These are phyloP conservation scores for Taeniopygia guttata DNA, from an alignment of 2,797 vertebrate species.

Conservation along the genomic window DNA sequence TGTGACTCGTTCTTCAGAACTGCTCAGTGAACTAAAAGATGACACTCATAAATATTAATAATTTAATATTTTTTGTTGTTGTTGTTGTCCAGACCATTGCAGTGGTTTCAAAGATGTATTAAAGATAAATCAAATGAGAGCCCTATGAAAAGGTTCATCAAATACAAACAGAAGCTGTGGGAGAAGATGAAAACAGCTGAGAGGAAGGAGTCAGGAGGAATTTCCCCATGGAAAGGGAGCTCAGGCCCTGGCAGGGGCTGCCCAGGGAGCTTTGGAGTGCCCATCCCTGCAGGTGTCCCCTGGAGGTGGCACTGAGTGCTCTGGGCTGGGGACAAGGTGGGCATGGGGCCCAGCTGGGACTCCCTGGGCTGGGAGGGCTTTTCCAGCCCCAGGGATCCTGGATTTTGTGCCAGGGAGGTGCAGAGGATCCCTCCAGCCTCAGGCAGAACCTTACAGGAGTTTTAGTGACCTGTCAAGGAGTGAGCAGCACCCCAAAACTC, in stretches of 20 bases:
- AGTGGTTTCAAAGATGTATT: not conserved
- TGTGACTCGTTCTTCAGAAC: not conserved
- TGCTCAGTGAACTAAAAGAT: not conserved
- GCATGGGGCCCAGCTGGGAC: not conserved
- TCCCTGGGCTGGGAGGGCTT: not conserved
- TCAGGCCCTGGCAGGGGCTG: not conserved
- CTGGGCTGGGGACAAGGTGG: not conserved
- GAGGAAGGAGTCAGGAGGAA: not conserved
- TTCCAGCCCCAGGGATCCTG: fast-evolving
- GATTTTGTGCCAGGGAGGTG: not conserved
- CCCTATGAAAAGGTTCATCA: not conserved
- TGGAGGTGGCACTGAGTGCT: not conserved
- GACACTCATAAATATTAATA: not conserved
- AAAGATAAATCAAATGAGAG: not conserved
- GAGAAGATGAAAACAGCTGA: not conserved
- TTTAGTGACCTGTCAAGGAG: not conserved
- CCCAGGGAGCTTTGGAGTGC: not conserved
- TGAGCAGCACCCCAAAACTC: not conserved
- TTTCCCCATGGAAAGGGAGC: not conserved
- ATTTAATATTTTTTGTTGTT: not conserved
- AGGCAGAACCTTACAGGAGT: not conserved
- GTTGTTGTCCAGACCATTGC: not conserved
- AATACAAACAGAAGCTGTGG: not conserved
- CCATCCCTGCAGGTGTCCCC: not conserved
- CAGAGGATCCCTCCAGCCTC: not conserved